Percentiles rank a stretch among this genome's conserved stretches.
These are phyloP conservation scores for Selene dorsalis DNA, from an alignment of 2,797 vertebrate species.

Conservation along the genomic window DNA sequence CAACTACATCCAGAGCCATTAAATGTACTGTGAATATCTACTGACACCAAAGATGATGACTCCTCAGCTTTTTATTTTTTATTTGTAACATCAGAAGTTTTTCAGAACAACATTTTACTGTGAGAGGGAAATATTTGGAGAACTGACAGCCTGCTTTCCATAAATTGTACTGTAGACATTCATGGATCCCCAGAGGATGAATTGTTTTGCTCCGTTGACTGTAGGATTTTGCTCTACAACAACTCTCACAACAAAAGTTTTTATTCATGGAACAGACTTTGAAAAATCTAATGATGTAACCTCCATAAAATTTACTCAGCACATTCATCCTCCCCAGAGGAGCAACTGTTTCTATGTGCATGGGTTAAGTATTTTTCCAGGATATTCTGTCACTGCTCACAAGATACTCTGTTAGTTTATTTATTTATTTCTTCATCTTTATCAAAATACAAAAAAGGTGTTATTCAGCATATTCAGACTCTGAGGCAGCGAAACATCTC, in stretches of 20 bases:
- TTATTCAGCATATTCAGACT: conserved; percentile 1
- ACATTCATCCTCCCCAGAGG: neutral
- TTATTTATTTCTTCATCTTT: too few species aligned
- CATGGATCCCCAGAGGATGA: neutral
- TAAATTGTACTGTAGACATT: neutral
- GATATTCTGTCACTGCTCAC: neutral
- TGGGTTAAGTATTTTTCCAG: neutral
- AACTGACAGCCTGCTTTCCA: neutral
- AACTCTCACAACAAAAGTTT: neutral
- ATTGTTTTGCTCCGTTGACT: neutral
- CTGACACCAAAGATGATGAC: neutral
- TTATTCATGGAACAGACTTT: too few species aligned
- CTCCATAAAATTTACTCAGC: neutral
- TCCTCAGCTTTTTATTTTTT: neutral
- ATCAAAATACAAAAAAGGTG: neutral
- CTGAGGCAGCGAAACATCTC: neutral
- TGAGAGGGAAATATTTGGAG: neutral
- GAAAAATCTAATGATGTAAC: neutral
- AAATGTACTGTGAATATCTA: neutral
- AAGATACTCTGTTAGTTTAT: neutral
- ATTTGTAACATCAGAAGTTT: neutral
- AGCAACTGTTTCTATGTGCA: neutral
- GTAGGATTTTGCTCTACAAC: neutral
- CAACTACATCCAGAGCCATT: neutral
- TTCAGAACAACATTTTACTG: neutral